Evolutionary conservation across 2,113 vertebrate species (phyloP), one percentile per base, ranked within the genome.

Genomic region (Triplophysa tibetana): DNA sequence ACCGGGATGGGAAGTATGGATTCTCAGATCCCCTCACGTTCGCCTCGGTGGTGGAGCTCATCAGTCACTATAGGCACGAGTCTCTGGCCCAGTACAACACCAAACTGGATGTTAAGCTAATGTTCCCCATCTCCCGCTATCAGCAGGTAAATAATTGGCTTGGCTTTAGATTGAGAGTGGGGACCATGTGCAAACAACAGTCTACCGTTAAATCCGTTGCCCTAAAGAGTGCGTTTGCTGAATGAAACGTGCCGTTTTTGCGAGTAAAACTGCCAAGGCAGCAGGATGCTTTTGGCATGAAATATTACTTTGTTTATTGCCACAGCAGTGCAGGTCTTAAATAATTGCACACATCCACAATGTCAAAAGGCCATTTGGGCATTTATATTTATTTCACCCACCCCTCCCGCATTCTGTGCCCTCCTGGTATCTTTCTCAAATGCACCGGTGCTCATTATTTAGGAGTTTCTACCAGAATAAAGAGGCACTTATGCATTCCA

Each of bases 1-100:
- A 98, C 81, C 91, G 94, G 45, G 96, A 98, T 75, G 95, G 96
- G 65, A 96, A 96, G 87, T 98, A 96, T 0, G 97, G 97, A 84
- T 99, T 99, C 91, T 99, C 97, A 8, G 97, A 98, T 79, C 97
- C 97, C 0, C 91, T 99, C 88, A 97, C 96, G 0, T 98, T 99
- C 88, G 84, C 88, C 87, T 99, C 97, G 0, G 97, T 98, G 56
- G 95, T 97, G 92, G 97, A 98, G 69, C 95, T 99, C 87, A 96
- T 99, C 90, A 95, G 93, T 89, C 97, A 98, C 89, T 97, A 99
- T 89, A 91, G 95, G 69, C 96, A 98, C 24, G 95, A 98, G 88
- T 97, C 96, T 72, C 94, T 99, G 74, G 96, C 96, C 81, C 95
- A 98, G 89, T 98, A 99, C 91, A 99, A 99, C 91, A 94, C 96